Conservation (phyloP, 2,113 vertebrate species). For the Rallus limicola region DNA sequence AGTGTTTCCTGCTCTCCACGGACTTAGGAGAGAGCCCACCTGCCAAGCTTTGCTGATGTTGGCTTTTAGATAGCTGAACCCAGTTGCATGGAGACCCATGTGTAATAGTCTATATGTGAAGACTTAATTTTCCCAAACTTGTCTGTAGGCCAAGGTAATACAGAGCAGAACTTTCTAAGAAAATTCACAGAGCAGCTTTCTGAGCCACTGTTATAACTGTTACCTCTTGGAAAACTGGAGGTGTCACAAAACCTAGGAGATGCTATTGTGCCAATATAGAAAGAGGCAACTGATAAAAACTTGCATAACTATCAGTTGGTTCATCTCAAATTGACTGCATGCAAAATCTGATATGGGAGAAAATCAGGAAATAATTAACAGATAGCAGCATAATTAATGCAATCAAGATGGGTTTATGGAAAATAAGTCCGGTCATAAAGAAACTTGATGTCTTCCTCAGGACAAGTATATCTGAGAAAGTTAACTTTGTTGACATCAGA, state of each 20-base stretch:
- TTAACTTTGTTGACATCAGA: not conserved
- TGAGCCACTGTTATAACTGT: not conserved
- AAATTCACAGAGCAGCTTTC: not conserved
- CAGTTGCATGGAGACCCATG: rapidly evolving
- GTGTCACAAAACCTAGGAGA: not conserved
- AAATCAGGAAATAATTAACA: slow-evolving; percentile 65
- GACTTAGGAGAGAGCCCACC: not conserved
- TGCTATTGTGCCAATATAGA: not conserved
- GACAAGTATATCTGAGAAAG: not conserved
- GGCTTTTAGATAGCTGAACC: not conserved
- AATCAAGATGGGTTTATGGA: slow-evolving; percentile 48
- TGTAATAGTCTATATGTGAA: not conserved
- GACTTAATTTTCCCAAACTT: not conserved
- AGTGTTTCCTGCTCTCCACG: not conserved
- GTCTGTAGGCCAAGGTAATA: not conserved
- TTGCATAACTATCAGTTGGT: not conserved
- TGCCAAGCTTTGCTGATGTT: not conserved
- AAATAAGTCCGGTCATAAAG: not conserved
- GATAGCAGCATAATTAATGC: slow-evolving; percentile 58
- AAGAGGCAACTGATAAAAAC: not conserved
- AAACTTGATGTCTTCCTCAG: not conserved
- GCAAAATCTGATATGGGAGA: slow-evolving; percentile 23
- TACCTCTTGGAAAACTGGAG: not conserved
- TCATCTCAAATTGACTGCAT: slow-evolving; percentile 41
- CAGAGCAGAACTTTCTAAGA: not conserved